Conservation (phyloP, 2,888 invertebrate genomes). For the Cheilosia impressa region DNA sequence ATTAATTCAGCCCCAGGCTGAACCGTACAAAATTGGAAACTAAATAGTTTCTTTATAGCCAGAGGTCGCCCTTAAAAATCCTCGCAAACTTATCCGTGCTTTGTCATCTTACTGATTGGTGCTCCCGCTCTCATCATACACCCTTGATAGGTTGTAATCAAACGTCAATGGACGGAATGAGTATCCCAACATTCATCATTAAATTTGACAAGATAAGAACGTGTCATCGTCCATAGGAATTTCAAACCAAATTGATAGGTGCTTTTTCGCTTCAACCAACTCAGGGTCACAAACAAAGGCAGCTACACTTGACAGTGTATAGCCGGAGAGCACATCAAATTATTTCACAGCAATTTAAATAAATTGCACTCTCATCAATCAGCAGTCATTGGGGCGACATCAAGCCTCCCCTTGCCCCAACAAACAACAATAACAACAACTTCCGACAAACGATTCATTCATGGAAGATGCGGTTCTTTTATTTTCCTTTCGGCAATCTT, state of each 20-base stretch:
- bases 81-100: too few species aligned
- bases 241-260: constrained; percentile 45
- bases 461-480: constrained; percentile 21
- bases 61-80: too few species aligned
- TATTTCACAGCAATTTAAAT: constrained; percentile 67
- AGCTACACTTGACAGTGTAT: constrained; percentile 12
- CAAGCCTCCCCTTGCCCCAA: constrained; percentile 2
- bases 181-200: constrained; percentile 17
- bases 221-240: constrained; percentile 14
- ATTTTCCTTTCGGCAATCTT: neutral
- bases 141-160: neutral
- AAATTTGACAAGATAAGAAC: constrained; percentile 37
- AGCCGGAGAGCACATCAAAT: constrained; percentile 43
- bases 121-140: constrained; percentile 5
- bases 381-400: constrained; percentile 58
- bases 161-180: neutral
- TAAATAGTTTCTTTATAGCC: too few species aligned
- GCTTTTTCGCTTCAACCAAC: neutral
- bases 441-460: constrained; percentile 15
- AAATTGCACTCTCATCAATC: constrained; percentile 72
- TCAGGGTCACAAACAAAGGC: constrained; percentile 15
- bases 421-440: neutral
- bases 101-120: constrained; percentile 30
- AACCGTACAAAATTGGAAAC: too few species aligned
- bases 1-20: too few species aligned